phyloP scores from a whole-genome alignment of 1,140 invertebrate genomes.

The Oscheius sp. region DNA sequence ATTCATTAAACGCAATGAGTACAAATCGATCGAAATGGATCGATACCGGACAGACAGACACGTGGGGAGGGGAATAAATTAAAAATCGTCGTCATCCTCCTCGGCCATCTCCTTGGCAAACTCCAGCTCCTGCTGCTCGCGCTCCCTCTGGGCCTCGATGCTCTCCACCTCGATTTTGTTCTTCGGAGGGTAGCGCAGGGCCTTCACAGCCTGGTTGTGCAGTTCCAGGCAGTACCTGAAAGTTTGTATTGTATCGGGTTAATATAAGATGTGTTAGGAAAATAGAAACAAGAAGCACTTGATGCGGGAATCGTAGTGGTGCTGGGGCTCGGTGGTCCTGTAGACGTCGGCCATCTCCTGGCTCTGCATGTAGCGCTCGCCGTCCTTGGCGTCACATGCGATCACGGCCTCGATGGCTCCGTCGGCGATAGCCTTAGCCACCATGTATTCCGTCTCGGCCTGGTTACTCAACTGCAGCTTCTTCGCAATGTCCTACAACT shows the following conservation, averaged over 20 bases:
- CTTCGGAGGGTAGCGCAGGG: constrained; percentile 98
- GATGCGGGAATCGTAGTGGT: constrained; percentile 95
- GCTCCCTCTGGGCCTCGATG: constrained; percentile 43
- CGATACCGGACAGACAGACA: too few species aligned
- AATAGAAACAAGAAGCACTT: constrained; percentile 65
- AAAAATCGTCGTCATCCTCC: constrained; percentile 44
- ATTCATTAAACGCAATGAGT: too few species aligned
- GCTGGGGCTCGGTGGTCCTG: constrained; percentile 89
- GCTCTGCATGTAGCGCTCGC: constrained; percentile 87
- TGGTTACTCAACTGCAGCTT: constrained; percentile 89
- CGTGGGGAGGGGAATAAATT: too few species aligned
- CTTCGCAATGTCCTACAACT: constrained; percentile 75
- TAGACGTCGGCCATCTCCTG: constrained; percentile 81
- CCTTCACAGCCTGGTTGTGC: constrained; percentile 94
- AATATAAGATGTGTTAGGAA: not conserved
- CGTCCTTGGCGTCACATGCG: constrained; percentile 71
- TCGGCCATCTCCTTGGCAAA: constrained; percentile 45
- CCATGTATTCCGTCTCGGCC: constrained; percentile 97
- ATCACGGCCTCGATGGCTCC: constrained; percentile 96
- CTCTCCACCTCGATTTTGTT: constrained; percentile 69
- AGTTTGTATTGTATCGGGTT: not conserved
- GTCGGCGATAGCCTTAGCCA: constrained; percentile 98
- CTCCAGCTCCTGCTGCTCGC: constrained; percentile 43
- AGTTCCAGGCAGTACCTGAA: constrained; percentile 80
- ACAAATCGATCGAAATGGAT: too few species aligned